Evolutionary conservation across 2,113 vertebrate species (phyloP).

Genomic region (Formicarius rufipectus): DNA sequence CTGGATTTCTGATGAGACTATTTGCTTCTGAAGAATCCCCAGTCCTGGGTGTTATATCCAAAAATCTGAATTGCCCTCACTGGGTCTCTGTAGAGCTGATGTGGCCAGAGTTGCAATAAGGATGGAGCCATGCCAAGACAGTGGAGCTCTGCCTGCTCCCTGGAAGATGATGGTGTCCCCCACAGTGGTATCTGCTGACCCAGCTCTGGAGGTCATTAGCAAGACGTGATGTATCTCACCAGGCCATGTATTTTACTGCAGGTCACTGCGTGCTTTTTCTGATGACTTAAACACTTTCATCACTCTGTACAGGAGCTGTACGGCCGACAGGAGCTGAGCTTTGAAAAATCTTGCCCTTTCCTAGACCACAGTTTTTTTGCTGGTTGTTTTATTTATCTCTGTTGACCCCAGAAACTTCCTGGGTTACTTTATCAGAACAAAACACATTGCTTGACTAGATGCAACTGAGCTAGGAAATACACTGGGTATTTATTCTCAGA

Average conservation of each 20-base stretch:
- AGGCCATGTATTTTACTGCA: slow-evolving; percentile 10
- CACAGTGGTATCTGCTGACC: not conserved
- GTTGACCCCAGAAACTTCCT: slow-evolving; percentile 17
- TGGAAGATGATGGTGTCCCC: not conserved
- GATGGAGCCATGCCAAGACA: not conserved
- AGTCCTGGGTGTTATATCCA: not conserved
- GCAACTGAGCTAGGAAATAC: not conserved
- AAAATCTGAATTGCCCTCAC: not conserved
- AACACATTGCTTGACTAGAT: not conserved
- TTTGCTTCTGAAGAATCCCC: not conserved
- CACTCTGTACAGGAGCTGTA: not conserved
- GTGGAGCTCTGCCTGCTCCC: not conserved
- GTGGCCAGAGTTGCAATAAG: not conserved
- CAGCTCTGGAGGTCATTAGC: not conserved
- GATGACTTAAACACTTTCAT: slow-evolving; percentile 9
- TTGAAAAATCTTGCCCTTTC: slow-evolving; percentile 3
- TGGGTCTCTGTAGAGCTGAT: rapidly evolving
- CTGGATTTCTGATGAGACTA: not conserved
- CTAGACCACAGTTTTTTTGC: not conserved
- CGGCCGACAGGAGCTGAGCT: not conserved
- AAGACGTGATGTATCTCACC: not conserved
- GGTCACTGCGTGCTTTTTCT: slow-evolving; percentile 22
- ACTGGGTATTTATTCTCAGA: not conserved
- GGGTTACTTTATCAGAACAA: slow-evolving; percentile 1
- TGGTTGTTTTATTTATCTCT: slow-evolving; percentile 37